Evolutionary conservation across 2,113 vertebrate genomes (phyloP).

Genomic region (Centropristis striata): DNA sequence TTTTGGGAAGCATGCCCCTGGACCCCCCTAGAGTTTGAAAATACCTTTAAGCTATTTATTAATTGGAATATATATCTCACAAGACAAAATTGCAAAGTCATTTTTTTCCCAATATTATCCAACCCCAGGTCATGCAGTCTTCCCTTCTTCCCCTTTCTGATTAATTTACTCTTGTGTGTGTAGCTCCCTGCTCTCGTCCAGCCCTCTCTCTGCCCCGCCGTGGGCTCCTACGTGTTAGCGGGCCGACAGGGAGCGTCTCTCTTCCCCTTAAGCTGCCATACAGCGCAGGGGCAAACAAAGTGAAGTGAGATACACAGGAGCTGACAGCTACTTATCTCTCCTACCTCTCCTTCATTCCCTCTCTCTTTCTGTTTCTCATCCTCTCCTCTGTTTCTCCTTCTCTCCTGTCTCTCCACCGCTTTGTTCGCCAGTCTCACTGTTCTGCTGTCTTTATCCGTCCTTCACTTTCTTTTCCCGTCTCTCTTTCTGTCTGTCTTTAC

Average conservation of each 20-base stretch:
- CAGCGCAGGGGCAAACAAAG: constrained; percentile 42
- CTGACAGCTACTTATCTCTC: constrained; percentile 55
- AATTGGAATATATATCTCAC: no score
- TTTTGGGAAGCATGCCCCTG: no score
- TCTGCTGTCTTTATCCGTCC: constrained; percentile 17
- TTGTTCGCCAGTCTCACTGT: constrained; percentile 19
- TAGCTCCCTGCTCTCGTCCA: background rate
- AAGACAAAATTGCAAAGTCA: background rate
- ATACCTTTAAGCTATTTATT: background rate
- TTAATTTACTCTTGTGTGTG: constrained; percentile 5
- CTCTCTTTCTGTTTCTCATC: constrained; percentile 4
- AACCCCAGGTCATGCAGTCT: background rate
- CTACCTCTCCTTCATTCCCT: constrained; percentile 49
- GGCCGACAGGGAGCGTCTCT: constrained; percentile 27
- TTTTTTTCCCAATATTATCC: background rate
- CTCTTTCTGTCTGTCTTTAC: constrained; percentile 11
- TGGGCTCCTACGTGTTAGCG: background rate
- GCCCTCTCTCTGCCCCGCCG: constrained; percentile 1
- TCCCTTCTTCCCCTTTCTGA: background rate
- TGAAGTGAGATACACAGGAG: constrained; percentile 41
- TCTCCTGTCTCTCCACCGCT: background rate
- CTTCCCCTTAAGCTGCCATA: constrained; percentile 25
- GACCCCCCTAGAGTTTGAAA: no score
- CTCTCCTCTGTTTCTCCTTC: background rate
- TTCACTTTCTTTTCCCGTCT: constrained; percentile 20